Base-by-base conservation (phyloP, 2,888 invertebrate genomes). In the Iselma pallidipennis region DNA sequence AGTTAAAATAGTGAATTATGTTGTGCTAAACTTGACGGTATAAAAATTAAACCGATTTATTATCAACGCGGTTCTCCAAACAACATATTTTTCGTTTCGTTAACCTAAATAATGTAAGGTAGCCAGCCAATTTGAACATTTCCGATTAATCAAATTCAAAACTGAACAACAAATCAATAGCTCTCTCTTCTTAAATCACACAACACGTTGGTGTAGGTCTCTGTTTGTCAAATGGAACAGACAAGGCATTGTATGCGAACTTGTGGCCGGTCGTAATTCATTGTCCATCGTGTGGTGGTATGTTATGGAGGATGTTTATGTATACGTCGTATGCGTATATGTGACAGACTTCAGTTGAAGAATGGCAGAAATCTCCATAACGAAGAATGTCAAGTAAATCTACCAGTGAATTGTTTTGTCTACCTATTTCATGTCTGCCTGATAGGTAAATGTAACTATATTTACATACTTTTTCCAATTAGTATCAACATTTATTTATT, bases 191-290 rank as follows among this genome's bases (percentile, higher is more conserved):
- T 21, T 23, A 45, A 45, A 42, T 42, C 19, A 16, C 9, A 42
- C 2, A 19, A 19, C 42, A 9, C 42, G 19, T 42, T 42, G n/a
- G n/a, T n/a, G 42, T 23, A 23, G 45, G 45, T 45, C 45, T 45
- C 23, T 45, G 61, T 61, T 57, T 57, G 61, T 53, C 61, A 61
- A 61, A 45, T 21, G 25, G 14, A 54, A 61, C 61, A 57, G 61
- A 61, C 57, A 49, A 61, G 49, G 54, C 61, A 57, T 61, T 57
- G 61, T 61, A 54, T 61, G 55, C 45, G 45, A 23, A 45, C 45
- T 45, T 21, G 45, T 12, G 19, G n/a, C 45, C n/a, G 23, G 23
- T 45, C 45, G 45, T 45, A 45, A 23, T 45, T 45, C 45, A 45
- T 45, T 45, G 45, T 23, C 45, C 45, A 45, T 45, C 45, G 45